phyloP scores from a whole-genome alignment of 2,888 invertebrate species.

The Danaus chrysippus region DNA sequence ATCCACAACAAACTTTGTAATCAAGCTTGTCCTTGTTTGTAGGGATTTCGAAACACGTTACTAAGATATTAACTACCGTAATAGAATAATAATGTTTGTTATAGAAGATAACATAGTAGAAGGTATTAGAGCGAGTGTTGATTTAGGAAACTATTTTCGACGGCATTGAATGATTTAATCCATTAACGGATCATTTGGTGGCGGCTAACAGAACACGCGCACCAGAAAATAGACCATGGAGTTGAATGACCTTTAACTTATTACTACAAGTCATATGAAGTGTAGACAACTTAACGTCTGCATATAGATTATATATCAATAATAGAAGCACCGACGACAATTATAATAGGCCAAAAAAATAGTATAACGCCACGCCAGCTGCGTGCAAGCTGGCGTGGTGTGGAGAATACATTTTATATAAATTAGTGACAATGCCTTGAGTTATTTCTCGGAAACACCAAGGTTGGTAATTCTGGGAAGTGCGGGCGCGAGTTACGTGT shows the following conservation, averaged over 20 bases:
- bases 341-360: constrained; percentile 14
- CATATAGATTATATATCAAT: constrained; percentile 55
- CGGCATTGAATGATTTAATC: neutral
- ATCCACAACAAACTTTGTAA: no score
- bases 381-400: constrained; percentile 49
- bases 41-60: no score
- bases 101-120: neutral
- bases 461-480: constrained; percentile 73
- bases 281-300: constrained; percentile 38
- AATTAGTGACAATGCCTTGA: constrained; percentile 76
- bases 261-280: constrained; percentile 44
- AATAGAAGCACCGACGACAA: constrained; percentile 24
- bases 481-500: constrained; percentile 48
- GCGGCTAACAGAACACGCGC: constrained; percentile 14
- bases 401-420: constrained; percentile 68
- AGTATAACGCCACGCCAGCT: constrained; percentile 35
- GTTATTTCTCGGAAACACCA: constrained; percentile 72
- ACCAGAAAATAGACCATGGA: constrained; percentile 48
- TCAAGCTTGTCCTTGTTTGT: no score
- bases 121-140: neutral
- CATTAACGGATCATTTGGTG: neutral
- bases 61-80: no score
- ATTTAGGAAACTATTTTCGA: neutral
- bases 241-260: constrained; percentile 64
- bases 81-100: no score